These are phyloP conservation scores for Orchestia grillus DNA, from an alignment of 1,140 invertebrate genomes.

Conservation along the genomic window DNA sequence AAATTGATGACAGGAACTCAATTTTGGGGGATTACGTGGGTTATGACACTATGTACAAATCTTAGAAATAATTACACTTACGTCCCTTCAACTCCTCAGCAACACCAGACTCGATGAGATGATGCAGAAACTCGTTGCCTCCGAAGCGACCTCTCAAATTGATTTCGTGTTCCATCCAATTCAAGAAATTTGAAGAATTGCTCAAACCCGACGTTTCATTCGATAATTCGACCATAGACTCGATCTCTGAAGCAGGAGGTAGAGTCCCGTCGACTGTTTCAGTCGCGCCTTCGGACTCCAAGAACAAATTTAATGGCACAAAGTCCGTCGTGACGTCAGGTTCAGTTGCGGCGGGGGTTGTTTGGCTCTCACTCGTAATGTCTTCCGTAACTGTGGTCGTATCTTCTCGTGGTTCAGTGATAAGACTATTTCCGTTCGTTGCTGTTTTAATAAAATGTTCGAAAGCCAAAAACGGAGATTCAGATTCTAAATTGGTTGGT, in stretches of 20 bases:
- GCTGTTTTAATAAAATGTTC: background rate
- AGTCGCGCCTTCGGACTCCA: background rate
- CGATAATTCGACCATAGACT: background rate
- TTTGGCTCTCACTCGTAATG: background rate
- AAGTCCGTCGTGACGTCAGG: background rate
- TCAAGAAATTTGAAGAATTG: conserved; percentile 1
- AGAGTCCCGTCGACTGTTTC: background rate
- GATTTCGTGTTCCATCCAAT: conserved; percentile 13
- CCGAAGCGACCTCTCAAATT: background rate
- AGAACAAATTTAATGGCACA: background rate
- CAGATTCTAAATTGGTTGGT: background rate
- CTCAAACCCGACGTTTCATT: background rate
- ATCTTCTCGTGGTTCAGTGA: conserved; percentile 7
- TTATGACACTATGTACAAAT: background rate
- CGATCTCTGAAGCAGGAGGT: background rate
- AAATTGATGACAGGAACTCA: background rate
- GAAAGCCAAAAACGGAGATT: background rate
- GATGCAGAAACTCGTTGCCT: conserved; percentile 36
- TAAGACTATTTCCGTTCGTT: background rate
- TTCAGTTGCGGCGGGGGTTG: background rate
- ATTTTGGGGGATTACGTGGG: background rate
- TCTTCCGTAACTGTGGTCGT: background rate
- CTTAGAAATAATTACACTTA: background rate
- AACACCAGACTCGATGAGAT: conserved; percentile 8
- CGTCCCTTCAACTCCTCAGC: background rate